These are phyloP conservation scores for Dendronephthya gigantea DNA, from an alignment of 64 coral and sea anemone genomes.

Conservation along the genomic window DNA sequence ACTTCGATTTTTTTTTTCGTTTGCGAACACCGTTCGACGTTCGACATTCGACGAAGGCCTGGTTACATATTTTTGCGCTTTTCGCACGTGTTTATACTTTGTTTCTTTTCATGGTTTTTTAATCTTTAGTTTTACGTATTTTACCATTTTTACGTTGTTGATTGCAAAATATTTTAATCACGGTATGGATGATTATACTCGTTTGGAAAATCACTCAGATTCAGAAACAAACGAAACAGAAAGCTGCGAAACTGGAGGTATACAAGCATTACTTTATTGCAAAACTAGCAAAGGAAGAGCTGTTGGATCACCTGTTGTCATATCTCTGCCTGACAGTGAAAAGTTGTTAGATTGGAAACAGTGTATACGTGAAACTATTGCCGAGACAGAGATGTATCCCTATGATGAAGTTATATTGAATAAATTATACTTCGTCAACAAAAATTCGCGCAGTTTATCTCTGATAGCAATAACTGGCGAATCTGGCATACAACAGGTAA, in stretches of 20 bases:
- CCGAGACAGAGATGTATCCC: background rate
- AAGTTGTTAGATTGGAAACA: background rate
- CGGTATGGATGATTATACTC: background rate
- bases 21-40: background rate
- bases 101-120: too few species aligned
- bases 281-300: background rate
- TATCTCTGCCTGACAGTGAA: background rate
- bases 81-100: too few species aligned
- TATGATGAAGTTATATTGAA: background rate
- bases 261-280: background rate
- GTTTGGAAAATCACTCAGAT: background rate
- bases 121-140: too few species aligned
- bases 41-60: conserved; percentile 13
- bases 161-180: too few species aligned
- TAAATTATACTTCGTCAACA: background rate
- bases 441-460: background rate
- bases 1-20: background rate
- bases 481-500: background rate
- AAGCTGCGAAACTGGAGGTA: background rate
- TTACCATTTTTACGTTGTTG: too few species aligned
- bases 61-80: background rate
- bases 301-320: background rate
- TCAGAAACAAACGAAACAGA: background rate
- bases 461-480: background rate
- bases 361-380: background rate